Evolutionary conservation across 92 coral and sea anemone species (phyloP), one percentile per base, ranked within the genome.

Genomic region (Metridium senile): DNA sequence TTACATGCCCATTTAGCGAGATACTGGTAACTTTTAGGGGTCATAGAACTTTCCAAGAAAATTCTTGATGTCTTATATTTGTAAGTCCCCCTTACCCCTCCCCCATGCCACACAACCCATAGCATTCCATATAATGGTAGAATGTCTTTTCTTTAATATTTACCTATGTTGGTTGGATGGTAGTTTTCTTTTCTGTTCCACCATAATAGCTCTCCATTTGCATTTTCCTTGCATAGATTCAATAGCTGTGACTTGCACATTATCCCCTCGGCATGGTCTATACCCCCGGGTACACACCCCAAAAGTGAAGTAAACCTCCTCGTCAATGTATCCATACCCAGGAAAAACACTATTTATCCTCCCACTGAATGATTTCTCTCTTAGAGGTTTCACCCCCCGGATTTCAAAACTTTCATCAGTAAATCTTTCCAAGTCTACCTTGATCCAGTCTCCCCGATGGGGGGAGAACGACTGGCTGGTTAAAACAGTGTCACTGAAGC

Each of bases 301-400:
- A 83, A 76, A 43, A 9, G 93, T 74, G 57, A 89, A 96, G 69
- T 84, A 93, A 11, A 96, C 93, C 39, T 91, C 91, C 22, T 82
- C 88, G 26, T 96, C 90, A 76, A 96, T 92, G 65, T 89, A 96
- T 28, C 99, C 99, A 89, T 89, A 89, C 6, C 97, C 92, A 6
- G 87, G 84, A 13, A 84, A 86, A 10, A 89, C 96, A 77, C 74
- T 75, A n/a, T 89, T 81, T 62, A 96, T 83, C 6, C 31, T 79
- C 51, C 93, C 99, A 29, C 77, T 81, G n/a, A 96, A 79, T 26
- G 64, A 75, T 59, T 82, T 89, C 57, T 96, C 99, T 19, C 99
- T 77, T 32, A 96, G 78, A 19, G 99, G 99, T 81, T 68, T 85
- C 10, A 90, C 97, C 84, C 95, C 93, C 84, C 81, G 80, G 83